Evolutionary conservation across 2,113 vertebrate species (phyloP), one percentile per base, ranked within the genome.

Genomic region (Bubalus kerabau): DNA sequence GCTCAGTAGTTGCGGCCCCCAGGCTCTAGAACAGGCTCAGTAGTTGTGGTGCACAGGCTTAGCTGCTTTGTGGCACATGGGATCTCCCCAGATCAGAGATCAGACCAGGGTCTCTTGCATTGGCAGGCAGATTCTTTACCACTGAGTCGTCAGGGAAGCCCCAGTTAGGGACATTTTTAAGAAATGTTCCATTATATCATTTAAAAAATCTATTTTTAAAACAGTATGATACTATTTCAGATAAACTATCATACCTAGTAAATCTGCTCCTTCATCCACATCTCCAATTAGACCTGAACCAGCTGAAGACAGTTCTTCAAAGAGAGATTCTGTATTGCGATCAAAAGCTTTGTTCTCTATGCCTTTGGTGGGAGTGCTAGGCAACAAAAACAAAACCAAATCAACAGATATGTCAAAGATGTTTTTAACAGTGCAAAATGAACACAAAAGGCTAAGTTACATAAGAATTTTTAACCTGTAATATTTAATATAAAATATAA

Each of bases 301-400:
- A 94, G 99, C 99, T 90, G 99, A 99, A 6, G 99, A 99, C 97
- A 99, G 98, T 98, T 99, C 99, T 98, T 99, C 99, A 98, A 99
- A 99, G 95, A 99, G 99, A 91, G 99, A 99, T 60, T 99, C 99
- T 0, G 99, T 99, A 98, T 99, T 99, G 7, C 99, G 99, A 98
- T 99, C 99, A 91, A 99, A 99, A 2, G 99, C 99, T 98, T 99
- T 99, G 98, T 99, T 99, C 98, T 99, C 99, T 26, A 99, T 99
- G 5, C 99, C 99, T 99, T 99, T 99, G 97, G 99, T 98, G 28
- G 99, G 99, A 90, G 99, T 99, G 99, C 99, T 99, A 96, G 46
- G 87, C 96, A 98, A 98, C 54, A 97, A 94, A 98, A 97, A 96
- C 23, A 93, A 76, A 96, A 85, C 21, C 80, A 95, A 94, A 91